These are phyloP conservation scores for Idaea straminata DNA, from an alignment of 2,888 invertebrate species.

Conservation along the genomic window DNA sequence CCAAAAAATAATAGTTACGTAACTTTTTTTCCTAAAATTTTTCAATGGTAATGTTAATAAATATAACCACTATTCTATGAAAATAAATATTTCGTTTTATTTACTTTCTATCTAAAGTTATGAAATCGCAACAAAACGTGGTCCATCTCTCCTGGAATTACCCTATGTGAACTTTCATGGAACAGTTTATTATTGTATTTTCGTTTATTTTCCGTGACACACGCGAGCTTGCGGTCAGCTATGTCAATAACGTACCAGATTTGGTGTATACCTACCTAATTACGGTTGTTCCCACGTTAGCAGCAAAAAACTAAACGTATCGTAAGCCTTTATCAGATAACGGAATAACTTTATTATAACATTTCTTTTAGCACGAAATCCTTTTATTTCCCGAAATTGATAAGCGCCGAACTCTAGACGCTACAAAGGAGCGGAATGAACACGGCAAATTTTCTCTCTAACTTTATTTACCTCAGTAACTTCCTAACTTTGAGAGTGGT, in stretches of 20 bases:
- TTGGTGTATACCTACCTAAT: conserved; percentile 31
- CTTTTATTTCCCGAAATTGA: conserved; percentile 58
- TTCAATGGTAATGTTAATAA: no score
- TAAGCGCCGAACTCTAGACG: conserved; percentile 53
- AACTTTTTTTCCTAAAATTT: no score
- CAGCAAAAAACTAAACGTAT: conserved; percentile 19
- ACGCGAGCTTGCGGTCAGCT: conserved; percentile 47
- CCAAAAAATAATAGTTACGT: no score
- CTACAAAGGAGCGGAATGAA: conserved; percentile 43
- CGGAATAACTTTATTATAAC: conserved; percentile 44
- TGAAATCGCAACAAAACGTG: no score
- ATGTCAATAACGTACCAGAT: conserved; percentile 47
- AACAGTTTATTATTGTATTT: conserved; percentile 42
- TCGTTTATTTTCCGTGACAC: conserved; percentile 45
- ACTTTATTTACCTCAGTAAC: conserved; percentile 64
- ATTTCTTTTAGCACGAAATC: conserved; percentile 48
- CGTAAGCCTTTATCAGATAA: conserved; percentile 32
- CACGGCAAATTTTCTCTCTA: conserved; percentile 45
- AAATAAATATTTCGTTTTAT: no score
- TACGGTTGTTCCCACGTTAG: conserved; percentile 51
- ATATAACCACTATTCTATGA: no score
- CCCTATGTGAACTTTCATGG: conserved; percentile 39
- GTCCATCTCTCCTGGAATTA: no score
- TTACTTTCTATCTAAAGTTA: no score
- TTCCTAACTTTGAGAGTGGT: conserved; percentile 47